Percentiles rank a stretch among this genome's conserved stretches.
Evolutionary conservation across 2,797 vertebrate species (phyloP).

Genomic region (Malacoraja senta): DNA sequence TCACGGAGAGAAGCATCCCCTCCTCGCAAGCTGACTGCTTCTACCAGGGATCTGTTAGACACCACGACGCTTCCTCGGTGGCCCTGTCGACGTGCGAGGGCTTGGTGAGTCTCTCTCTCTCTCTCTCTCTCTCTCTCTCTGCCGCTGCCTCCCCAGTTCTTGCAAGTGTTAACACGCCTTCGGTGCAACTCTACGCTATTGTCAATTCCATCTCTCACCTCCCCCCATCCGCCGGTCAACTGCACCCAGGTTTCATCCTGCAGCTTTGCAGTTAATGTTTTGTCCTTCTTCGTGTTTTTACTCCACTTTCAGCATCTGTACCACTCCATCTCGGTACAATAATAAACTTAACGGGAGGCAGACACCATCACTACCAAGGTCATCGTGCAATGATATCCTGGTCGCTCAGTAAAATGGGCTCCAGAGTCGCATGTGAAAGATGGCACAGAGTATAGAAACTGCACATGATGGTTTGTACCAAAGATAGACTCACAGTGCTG

Average conservation of each 20-base stretch:
- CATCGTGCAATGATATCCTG: too few relatives aligned
- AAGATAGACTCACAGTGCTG: too few relatives aligned
- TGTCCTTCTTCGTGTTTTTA: too few relatives aligned
- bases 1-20: conserved; percentile 45
- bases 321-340: too few relatives aligned
- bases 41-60: conserved; percentile 91
- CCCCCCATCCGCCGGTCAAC: conserved; percentile 70
- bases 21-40: conserved; percentile 66
- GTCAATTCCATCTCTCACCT: conserved; percentile 65
- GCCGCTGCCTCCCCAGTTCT: too few relatives aligned
- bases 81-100: conserved; percentile 86
- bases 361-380: too few relatives aligned
- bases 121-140: conserved; percentile 9
- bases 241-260: conserved; percentile 64
- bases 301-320: too few relatives aligned
- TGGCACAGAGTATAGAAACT: too few relatives aligned
- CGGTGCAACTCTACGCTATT: conserved; percentile 53
- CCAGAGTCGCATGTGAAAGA: too few relatives aligned
- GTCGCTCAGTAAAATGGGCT: too few relatives aligned
- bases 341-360: too few relatives aligned
- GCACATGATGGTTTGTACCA: too few relatives aligned
- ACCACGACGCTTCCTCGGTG: conserved; percentile 74
- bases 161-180: conserved; percentile 41
- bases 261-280: not conserved
- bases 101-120: conserved; percentile 72